These are phyloP conservation scores for Notiomystis cincta DNA, from an alignment of 2,113 vertebrate genomes.

Conservation along the genomic window DNA sequence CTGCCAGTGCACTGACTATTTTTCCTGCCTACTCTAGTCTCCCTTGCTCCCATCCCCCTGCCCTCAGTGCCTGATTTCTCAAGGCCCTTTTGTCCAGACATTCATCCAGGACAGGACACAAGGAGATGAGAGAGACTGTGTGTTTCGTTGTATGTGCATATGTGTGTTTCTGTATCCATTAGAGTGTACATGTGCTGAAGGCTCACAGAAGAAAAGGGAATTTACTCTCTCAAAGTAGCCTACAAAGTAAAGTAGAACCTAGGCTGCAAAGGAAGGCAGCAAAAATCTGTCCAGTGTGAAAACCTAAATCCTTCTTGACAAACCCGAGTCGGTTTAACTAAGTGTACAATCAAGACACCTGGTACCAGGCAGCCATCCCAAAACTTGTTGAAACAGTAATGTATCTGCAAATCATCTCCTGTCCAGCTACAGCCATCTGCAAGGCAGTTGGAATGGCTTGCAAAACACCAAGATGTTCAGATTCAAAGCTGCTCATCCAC, in stretches of 20 bases:
- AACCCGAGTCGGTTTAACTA: neutral
- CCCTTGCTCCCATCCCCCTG: neutral
- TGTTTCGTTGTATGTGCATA: neutral
- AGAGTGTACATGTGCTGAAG: neutral
- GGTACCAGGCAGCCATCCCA: neutral
- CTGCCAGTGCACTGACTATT: neutral
- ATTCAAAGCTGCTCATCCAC: neutral
- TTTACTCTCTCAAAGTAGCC: neutral
- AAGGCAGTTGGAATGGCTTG: neutral
- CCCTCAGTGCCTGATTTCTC: neutral
- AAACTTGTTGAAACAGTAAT: neutral
- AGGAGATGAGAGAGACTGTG: neutral
- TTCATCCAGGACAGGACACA: neutral
- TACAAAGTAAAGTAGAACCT: neutral
- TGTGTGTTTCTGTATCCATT: fast-evolving
- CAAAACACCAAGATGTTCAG: neutral
- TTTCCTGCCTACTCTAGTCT: neutral
- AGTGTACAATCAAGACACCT: neutral
- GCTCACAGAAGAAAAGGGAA: neutral
- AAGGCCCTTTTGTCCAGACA: neutral
- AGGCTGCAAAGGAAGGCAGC: neutral
- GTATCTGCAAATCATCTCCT: neutral
- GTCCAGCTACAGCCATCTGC: neutral
- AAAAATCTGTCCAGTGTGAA: neutral
- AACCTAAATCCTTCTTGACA: neutral